Conservation (phyloP, 1,140 invertebrate species). For the Orchestia grillus region DNA sequence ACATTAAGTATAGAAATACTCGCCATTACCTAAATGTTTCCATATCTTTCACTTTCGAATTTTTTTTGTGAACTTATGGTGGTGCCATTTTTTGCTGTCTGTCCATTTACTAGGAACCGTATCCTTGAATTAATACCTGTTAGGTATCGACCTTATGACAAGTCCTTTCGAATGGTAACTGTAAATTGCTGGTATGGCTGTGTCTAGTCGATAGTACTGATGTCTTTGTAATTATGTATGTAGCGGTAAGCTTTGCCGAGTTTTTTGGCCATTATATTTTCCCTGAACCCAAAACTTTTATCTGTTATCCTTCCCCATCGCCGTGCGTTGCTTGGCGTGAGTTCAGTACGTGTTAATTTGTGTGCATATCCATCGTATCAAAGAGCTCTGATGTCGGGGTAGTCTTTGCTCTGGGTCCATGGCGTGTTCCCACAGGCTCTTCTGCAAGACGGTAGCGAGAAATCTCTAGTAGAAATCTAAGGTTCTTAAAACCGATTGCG, state of each 20-base stretch:
- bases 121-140: background rate
- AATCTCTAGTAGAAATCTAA: too few relatives aligned
- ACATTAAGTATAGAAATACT: background rate
- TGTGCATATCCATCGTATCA: too few relatives aligned
- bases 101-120: background rate
- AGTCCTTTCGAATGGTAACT: background rate
- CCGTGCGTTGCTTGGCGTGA: background rate
- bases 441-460: too few relatives aligned
- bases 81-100: background rate
- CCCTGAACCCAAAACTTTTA: background rate
- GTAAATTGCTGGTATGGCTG: constrained; percentile 19
- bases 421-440: too few relatives aligned
- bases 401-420: too few relatives aligned
- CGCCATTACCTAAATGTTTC: background rate
- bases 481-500: too few relatives aligned
- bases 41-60: background rate
- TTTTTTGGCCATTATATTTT: background rate
- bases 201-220: constrained; percentile 31
- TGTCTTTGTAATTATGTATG: constrained; percentile 31
- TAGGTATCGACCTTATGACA: background rate
- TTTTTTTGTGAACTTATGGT: background rate
- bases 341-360: background rate
- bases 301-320: background rate
- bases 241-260: background rate
- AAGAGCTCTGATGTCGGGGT: background rate